Evolutionary conservation across 2,888 invertebrate species (phyloP).

Genomic region (Latheticus oryzae): DNA sequence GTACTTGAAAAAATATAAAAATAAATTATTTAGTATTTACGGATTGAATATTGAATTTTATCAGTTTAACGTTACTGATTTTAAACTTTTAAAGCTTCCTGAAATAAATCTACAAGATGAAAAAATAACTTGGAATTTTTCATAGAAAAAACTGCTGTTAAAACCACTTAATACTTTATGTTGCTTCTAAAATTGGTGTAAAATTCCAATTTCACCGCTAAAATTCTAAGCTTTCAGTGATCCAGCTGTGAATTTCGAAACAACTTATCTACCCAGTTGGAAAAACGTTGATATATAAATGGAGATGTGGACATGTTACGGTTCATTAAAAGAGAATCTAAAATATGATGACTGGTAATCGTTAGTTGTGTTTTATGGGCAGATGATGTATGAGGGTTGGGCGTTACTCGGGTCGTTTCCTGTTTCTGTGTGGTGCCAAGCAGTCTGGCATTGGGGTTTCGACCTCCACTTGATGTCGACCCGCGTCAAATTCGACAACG

Average conservation of each 20-base stretch:
- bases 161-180: no score
- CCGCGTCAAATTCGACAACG: conserved; percentile 41
- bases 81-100: no score
- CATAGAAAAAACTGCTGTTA: no score
- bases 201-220: no score
- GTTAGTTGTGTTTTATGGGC: conserved; percentile 50
- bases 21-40: no score
- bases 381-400: conserved; percentile 60
- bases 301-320: conserved; percentile 20
- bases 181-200: no score
- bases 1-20: no score
- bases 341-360: conserved; percentile 40
- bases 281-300: conserved; percentile 6
- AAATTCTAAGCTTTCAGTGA: no score
- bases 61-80: no score
- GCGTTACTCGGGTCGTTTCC: conserved; percentile 56
- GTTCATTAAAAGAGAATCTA: conserved; percentile 36
- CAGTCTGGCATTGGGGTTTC: conserved; percentile 54
- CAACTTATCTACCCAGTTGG: neutral
- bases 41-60: no score
- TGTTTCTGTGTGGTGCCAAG: conserved; percentile 62
- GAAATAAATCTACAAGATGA: no score
- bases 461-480: conserved; percentile 46
- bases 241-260: conserved; percentile 3
- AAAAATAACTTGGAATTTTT: no score